Evolutionary conservation across 2,113 vertebrate species (phyloP).

Genomic region (Pelusios castaneus): DNA sequence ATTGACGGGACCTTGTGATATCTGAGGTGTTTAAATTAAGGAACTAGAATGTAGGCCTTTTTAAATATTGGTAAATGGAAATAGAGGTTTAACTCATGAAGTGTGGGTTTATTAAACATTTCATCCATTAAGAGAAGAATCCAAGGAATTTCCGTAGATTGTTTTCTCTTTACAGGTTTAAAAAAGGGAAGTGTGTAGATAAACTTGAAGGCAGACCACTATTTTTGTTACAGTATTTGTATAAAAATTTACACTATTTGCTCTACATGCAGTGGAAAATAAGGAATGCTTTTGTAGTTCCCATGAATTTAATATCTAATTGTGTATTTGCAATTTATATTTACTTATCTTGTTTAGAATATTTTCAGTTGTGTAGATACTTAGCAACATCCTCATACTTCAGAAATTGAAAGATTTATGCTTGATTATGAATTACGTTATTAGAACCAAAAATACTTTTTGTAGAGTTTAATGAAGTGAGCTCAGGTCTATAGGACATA

Average conservation of each 20-base stretch:
- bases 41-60: slow-evolving; percentile 41
- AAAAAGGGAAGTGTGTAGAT: background rate
- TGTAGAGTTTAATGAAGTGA: background rate
- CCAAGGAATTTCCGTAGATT: slow-evolving; percentile 7
- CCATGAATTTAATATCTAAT: background rate
- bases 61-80: slow-evolving; percentile 56
- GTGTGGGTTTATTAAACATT: slow-evolving; percentile 63
- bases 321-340: background rate
- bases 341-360: background rate
- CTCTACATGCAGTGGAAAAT: background rate
- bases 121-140: slow-evolving; percentile 48
- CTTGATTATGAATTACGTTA: background rate
- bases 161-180: background rate
- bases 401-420: background rate
- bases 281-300: background rate
- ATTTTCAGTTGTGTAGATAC: background rate
- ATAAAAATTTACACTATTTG: background rate
- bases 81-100: slow-evolving; percentile 65
- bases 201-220: background rate
- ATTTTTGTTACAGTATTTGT: background rate
- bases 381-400: background rate
- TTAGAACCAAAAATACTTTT: background rate
- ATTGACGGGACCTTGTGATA: slow-evolving; percentile 61
- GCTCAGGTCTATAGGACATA: background rate
- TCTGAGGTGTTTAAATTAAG: slow-evolving; percentile 52